phyloP scores from a whole-genome alignment of 1,140 invertebrate species.

The Zaprionus davidi region DNA sequence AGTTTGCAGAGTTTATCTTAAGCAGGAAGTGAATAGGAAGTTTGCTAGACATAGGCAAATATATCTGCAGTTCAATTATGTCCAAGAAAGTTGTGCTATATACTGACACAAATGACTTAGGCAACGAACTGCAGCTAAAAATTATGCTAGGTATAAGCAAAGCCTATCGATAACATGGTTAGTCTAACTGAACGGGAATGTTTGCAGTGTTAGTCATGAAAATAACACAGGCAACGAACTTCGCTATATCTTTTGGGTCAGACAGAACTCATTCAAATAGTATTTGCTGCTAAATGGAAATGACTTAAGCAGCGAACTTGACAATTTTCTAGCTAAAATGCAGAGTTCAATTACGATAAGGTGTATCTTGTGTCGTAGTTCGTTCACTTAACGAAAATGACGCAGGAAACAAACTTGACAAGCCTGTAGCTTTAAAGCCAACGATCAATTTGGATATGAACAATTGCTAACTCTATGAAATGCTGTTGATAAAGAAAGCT shows the following conservation, averaged over 20 bases:
- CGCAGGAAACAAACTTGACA: not conserved
- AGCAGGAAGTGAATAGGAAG: conserved; percentile 42
- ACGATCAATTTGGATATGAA: not conserved
- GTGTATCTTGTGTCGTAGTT: not conserved
- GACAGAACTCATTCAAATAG: no score
- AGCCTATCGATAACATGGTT: no score
- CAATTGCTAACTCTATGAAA: not conserved
- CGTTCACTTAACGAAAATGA: not conserved
- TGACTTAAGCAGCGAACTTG: conserved; percentile 65
- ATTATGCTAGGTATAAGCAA: no score
- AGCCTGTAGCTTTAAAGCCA: not conserved
- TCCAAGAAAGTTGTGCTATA: not conserved
- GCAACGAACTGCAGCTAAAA: not conserved
- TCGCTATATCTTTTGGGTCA: no score
- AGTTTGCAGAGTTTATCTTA: conserved; percentile 21
- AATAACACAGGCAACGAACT: not conserved
- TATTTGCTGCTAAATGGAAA: not conserved
- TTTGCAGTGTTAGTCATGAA: no score
- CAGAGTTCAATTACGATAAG: not conserved
- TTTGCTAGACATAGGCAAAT: conserved; percentile 11
- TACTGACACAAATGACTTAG: not conserved
- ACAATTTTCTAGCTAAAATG: conserved; percentile 64
- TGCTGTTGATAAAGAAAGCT: not conserved
- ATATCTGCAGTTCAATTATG: not conserved
- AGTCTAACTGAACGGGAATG: no score